Conservation (phyloP, 2,113 vertebrate genomes). For the Syrrhaptes paradoxus region DNA sequence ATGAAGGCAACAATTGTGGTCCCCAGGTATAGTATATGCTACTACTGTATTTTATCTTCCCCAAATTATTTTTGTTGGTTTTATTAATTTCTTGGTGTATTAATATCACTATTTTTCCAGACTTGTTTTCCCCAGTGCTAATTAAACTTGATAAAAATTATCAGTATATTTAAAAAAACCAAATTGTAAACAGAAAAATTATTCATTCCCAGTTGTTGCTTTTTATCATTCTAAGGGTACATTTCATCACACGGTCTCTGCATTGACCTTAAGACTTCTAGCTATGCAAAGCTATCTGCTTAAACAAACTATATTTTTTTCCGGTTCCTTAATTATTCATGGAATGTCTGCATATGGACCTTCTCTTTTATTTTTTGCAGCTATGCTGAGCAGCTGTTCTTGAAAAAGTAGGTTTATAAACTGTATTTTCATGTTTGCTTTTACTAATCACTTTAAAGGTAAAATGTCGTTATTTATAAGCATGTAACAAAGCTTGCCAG, state of each 20-base stretch:
- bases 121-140: neutral
- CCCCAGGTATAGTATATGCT: neutral
- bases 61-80: neutral
- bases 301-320: neutral
- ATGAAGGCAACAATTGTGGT: neutral
- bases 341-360: conserved; percentile 5
- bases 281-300: neutral
- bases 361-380: conserved; percentile 51
- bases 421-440: conserved; percentile 27
- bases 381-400: conserved; percentile 64
- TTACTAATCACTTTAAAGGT: conserved; percentile 51
- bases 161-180: neutral
- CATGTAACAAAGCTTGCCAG: neutral
- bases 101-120: neutral
- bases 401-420: conserved; percentile 73
- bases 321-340: neutral
- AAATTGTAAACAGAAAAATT: neutral
- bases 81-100: neutral
- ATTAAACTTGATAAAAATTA: neutral
- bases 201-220: neutral
- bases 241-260: neutral
- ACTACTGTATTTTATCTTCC: neutral
- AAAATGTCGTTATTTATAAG: neutral
- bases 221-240: neutral
- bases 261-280: neutral